These are phyloP conservation scores for Numida meleagris DNA, from an alignment of 2,113 vertebrate genomes.

Conservation along the genomic window DNA sequence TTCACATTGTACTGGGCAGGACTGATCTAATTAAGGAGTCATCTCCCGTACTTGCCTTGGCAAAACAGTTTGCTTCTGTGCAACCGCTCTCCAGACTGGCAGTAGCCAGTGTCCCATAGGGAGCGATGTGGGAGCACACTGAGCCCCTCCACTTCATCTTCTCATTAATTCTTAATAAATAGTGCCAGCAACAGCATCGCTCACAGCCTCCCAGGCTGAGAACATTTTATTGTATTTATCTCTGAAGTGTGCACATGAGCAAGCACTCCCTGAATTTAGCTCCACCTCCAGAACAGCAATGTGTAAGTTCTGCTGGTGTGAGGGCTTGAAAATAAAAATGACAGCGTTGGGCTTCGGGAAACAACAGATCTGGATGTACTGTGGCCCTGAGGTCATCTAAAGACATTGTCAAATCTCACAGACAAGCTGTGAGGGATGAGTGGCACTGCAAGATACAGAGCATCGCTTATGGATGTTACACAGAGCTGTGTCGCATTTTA, in stretches of 20 bases:
- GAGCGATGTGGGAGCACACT: neutral
- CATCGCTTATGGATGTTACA: neutral
- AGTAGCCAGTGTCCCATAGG: neutral
- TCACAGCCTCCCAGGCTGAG: neutral
- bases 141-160: neutral
- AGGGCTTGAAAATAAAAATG: neutral
- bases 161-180: slow-evolving; percentile 5
- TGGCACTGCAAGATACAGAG: neutral
- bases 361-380: neutral
- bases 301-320: neutral
- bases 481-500: accelerated
- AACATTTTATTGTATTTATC: neutral
- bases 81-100: neutral
- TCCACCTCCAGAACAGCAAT: neutral
- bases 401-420: neutral
- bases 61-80: neutral
- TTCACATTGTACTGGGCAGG: neutral
- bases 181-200: neutral
- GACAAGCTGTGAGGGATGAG: neutral
- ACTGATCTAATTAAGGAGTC: neutral
- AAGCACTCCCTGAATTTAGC: neutral
- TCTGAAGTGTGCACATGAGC: neutral
- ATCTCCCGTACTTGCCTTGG: neutral
- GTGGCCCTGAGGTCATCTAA: neutral
- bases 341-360: neutral